phyloP scores from a whole-genome alignment of 2,888 invertebrate genomes.

The Nemotelus nigrinus region DNA sequence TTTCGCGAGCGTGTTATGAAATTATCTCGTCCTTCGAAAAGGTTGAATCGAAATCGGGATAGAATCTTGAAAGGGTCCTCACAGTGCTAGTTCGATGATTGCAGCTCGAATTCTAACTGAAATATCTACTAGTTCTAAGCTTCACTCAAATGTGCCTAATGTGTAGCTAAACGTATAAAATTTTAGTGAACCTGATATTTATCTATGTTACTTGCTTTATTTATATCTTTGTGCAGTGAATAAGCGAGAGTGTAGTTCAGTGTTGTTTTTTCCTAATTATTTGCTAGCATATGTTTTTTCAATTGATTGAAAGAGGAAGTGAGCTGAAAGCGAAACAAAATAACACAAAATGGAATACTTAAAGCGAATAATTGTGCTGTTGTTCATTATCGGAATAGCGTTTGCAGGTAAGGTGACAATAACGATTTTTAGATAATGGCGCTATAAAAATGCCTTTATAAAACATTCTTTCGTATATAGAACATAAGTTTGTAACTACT shows the following conservation, averaged over 20 bases:
- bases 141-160: too few relatives aligned
- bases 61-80: slow-evolving; percentile 16
- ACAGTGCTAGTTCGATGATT: neutral
- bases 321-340: neutral
- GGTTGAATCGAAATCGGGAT: neutral
- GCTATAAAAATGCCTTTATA: neutral
- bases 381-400: slow-evolving; percentile 4
- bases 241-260: slow-evolving; percentile 1
- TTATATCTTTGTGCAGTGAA: slow-evolving; percentile 9
- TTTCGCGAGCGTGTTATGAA: slow-evolving; percentile 14
- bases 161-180: neutral
- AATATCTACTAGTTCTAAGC: too few relatives aligned
- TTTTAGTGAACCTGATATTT: slow-evolving; percentile 11
- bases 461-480: neutral
- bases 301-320: neutral
- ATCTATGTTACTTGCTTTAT: slow-evolving; percentile 6
- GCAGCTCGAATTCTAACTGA: too few relatives aligned
- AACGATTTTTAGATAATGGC: neutral
- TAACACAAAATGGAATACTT: slow-evolving; percentile 19
- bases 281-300: neutral
- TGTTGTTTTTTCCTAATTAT: neutral
- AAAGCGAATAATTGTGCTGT: slow-evolving; percentile 2
- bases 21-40: neutral
- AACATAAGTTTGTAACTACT: neutral
- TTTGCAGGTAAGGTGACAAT: slow-evolving; percentile 1